Percentiles rank a stretch among this genome's conserved stretches.
Evolutionary conservation across 1,140 invertebrate species (phyloP).

Genomic region (Armadillidium nasatum): DNA sequence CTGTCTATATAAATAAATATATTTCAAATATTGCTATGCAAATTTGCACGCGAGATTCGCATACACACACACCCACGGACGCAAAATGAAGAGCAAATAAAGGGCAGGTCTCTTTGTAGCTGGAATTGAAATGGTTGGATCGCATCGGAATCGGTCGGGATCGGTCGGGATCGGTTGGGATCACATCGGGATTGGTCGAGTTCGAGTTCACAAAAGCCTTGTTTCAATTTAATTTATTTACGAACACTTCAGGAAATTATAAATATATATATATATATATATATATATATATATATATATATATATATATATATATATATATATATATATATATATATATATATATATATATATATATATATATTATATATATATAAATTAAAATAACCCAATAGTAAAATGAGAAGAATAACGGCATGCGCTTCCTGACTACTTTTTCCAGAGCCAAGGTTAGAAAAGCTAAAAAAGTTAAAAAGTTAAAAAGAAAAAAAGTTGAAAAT

Average conservation of each 20-base stretch:
- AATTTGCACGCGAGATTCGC: background rate
- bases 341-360: too few species aligned
- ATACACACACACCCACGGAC: too few species aligned
- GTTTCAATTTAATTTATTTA: background rate
- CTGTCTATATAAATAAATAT: too few species aligned
- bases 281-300: background rate
- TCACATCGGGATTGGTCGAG: background rate
- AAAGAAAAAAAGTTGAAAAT: too few species aligned
- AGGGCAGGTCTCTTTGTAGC: background rate
- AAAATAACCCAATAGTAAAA: too few species aligned
- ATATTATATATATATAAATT: too few species aligned
- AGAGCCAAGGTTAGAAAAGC: too few species aligned
- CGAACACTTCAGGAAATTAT: constrained; percentile 9
- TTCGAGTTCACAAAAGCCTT: background rate
- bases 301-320: too few species aligned
- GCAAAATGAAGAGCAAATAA: background rate
- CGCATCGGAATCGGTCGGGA: background rate
- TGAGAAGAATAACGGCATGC: too few species aligned
- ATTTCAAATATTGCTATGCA: constrained; percentile 12
- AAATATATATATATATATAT: constrained; percentile 9
- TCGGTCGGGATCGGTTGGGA: background rate
- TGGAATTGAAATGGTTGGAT: background rate
- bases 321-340: too few species aligned
- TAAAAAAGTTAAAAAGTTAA: too few species aligned
- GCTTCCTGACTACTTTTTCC: too few species aligned